Conservation (phyloP, 2,888 invertebrate genomes). For the Acanthosepion lycidas region DNA sequence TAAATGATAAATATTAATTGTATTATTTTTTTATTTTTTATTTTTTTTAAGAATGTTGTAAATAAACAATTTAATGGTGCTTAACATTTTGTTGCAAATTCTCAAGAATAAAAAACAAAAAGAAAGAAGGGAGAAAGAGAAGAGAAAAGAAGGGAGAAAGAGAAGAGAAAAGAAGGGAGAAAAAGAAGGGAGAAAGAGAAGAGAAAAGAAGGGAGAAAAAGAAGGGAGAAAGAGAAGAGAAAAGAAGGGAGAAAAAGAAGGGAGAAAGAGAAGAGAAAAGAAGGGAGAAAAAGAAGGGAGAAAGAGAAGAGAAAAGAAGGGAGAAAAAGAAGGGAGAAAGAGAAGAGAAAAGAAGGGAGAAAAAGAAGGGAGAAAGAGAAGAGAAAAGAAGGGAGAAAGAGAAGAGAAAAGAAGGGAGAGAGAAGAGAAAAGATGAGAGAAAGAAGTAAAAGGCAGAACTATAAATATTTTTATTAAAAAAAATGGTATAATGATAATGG, state of each 20-base stretch:
- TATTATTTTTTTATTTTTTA: too few relatives aligned
- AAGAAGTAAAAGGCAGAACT: not conserved
- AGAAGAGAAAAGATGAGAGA: not conserved
- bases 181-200: accelerated
- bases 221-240: not conserved
- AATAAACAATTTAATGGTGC: too few relatives aligned
- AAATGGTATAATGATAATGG: too few relatives aligned
- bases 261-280: not conserved
- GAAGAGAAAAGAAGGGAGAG: not conserved
- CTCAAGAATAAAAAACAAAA: too few relatives aligned
- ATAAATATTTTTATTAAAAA: not conserved
- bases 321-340: not conserved
- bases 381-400: not conserved
- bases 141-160: not conserved
- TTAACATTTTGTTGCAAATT: too few relatives aligned
- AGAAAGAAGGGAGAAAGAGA: too few relatives aligned
- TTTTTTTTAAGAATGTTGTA: too few relatives aligned
- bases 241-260: not conserved
- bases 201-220: accelerated
- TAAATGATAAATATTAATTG: too few relatives aligned
- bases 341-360: not conserved
- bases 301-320: not conserved
- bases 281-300: not conserved
- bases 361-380: not conserved
- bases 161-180: accelerated